Evolutionary conservation across 2,113 vertebrate species (phyloP), one percentile per base, ranked within the genome.

Genomic region (Erythrocercus mccallii): DNA sequence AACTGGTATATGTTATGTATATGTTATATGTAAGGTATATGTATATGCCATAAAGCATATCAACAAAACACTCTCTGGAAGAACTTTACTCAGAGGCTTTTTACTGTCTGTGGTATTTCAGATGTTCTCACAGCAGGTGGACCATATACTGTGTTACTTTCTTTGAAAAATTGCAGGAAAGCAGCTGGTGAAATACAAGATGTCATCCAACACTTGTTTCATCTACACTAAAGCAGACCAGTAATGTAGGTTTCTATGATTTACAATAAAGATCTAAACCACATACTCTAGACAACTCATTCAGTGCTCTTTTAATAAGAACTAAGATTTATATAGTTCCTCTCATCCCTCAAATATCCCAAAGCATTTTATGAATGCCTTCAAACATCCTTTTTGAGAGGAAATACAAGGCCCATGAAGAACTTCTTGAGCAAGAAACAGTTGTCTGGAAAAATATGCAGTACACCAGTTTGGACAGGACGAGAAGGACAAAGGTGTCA

Each of bases 141-240:
- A 37, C 71, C 66, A 47, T 95, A 94, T 86, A 95, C 94, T 87
- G 53, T 82, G 71, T 61, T 79, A 80, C 66, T 94, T 88, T 45
- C 83, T 88, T 88, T 90, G 84, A 90, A 88, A 88, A 95, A 92
- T 57, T 68, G 81, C 85, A 82, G 61, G 86, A 88, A 90, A 92
- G 88, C 86, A 88, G 72, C 80, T 91, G 86, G 45, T 93, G 86
- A 96, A 95, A 89, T 92, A 94, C 78, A 90, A 90, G 87, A 60
- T 93, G 81, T 94, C 90, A 91, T 92, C 84, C 53, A 80, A 37
- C 61, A 56, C 79, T 89, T 91, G 79, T 78, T 94, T 92, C 84
- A 69, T 62, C 80, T 65, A 60, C 53, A 56, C 80, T 68, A 91
- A 92, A 96, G 65, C 81, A 94, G 85, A 92, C 38, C 88, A 76